Conservation (phyloP, 2,113 vertebrate species). For the Anser cygnoides region DNA sequence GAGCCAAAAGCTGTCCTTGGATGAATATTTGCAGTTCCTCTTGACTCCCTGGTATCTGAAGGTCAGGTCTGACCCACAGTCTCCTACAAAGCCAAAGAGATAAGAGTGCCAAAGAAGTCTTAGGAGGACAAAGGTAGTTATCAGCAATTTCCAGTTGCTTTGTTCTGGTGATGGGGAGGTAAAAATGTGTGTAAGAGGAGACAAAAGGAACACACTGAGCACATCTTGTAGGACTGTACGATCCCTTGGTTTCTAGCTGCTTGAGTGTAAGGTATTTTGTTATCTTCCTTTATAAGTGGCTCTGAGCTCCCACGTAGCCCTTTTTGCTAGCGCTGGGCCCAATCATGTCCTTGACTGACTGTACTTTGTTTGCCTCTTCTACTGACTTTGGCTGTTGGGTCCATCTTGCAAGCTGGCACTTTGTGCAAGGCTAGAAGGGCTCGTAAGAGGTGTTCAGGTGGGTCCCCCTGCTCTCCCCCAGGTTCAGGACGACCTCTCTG, state of each 20-base stretch:
- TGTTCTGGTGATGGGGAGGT: background rate
- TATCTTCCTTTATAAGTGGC: background rate
- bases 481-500: background rate
- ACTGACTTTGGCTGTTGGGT: background rate
- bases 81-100: background rate
- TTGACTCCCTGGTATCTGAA: constrained; percentile 54
- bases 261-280: background rate
- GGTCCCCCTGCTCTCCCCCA: background rate
- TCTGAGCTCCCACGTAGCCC: background rate
- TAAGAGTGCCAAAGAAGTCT: constrained; percentile 15
- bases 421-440: background rate
- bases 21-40: constrained; percentile 30
- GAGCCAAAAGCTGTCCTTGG: constrained; percentile 54
- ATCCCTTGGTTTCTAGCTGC: background rate
- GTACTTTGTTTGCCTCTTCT: background rate
- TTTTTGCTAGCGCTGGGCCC: background rate
- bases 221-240: background rate
- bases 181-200: background rate
- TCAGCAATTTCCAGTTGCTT: background rate
- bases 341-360: background rate
- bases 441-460: background rate
- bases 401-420: background rate
- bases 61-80: background rate
- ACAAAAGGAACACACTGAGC: background rate
- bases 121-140: constrained; percentile 4